Conservation (phyloP, 2,113 vertebrate genomes). For the Tricholaema leucomelas region DNA sequence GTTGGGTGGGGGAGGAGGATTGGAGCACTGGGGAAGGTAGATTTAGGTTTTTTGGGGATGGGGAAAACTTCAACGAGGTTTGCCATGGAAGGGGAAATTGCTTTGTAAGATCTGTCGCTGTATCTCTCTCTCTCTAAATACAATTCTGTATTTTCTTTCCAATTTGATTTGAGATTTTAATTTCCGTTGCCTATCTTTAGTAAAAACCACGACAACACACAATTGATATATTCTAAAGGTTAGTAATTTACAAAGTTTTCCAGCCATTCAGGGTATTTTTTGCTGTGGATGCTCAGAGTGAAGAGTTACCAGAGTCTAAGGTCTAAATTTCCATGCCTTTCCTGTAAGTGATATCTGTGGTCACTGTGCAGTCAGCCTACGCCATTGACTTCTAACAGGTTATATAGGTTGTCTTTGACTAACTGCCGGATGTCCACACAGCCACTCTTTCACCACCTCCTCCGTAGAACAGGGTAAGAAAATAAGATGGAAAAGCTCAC, state of each 20-base stretch:
- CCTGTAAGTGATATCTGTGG: background rate
- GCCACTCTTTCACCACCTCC: too few species aligned
- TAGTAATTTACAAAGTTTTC: background rate
- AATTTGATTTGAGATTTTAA: too few species aligned
- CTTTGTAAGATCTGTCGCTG: too few species aligned
- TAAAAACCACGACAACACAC: too few species aligned
- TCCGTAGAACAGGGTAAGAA: background rate
- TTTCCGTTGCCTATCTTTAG: too few species aligned
- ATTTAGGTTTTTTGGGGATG: too few species aligned
- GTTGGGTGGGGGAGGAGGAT: too few species aligned
- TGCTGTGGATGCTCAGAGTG: background rate
- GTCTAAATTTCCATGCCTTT: background rate
- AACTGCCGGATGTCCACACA: accelerated
- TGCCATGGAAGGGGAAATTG: too few species aligned
- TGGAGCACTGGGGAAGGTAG: too few species aligned
- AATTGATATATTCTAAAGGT: background rate
- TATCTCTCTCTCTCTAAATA: too few species aligned
- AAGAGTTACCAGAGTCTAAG: background rate
- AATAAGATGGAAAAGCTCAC: background rate
- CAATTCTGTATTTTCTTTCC: too few species aligned
- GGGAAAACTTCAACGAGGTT: too few species aligned
- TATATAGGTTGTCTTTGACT: background rate
- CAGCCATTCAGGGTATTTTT: background rate
- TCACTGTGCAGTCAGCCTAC: background rate
- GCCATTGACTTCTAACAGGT: background rate